Base-by-base conservation (phyloP, 2,888 invertebrate species). In the Hirtodrosophila confusa region DNA sequence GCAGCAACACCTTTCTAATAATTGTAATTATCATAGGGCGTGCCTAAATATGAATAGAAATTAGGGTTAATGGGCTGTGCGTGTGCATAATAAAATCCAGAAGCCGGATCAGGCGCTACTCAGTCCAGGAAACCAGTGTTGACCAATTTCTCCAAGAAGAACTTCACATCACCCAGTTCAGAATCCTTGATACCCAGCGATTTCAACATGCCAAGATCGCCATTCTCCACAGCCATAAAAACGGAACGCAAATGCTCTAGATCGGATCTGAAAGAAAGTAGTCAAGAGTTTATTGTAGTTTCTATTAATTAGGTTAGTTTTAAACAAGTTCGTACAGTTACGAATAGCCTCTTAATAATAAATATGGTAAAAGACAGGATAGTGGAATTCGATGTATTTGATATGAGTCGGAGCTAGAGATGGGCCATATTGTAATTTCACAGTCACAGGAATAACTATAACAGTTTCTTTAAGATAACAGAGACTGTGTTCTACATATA, bases 91-190 rank as follows among this genome's bases (percentile, higher is more conserved):
- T 94, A 95, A 92, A 94, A 94, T 90, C 94, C 93, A 94, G 95
- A 94, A 94, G 94, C 94, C 91, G 94, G 94, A 93, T 94, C 94
- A 93, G 94, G 94, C 92, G 93, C 93, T 93, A 94, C 94, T 96
- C 96, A 98, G 93, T 98, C 97, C 92, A 98, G 95, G 93, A 98
- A 98, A 84, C 98, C 98, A 78, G 98, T 98, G 92, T 97, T 97
- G 65, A 98, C 97, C 89, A 98, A 94, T 92, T 98, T 97, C 93
- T 98, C 98, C 89, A 98, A 94, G 94, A 98, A 98, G 93, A 98
- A 98, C 91, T 98, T 98, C 57, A 98, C 97, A 90, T 98, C 98
- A 12, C 97, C 97, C 73, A 98, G 93, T 91, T 98, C 98, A 0
- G 97, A 97, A 92, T 98, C 98, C 92, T 98, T 97, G 92, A 98